A percentile compares a stretch with the other conserved stretches of the same genome.
These are phyloP conservation scores for Telmatochromis brichardi DNA, from an alignment of 2,113 vertebrate genomes.

Conservation along the genomic window DNA sequence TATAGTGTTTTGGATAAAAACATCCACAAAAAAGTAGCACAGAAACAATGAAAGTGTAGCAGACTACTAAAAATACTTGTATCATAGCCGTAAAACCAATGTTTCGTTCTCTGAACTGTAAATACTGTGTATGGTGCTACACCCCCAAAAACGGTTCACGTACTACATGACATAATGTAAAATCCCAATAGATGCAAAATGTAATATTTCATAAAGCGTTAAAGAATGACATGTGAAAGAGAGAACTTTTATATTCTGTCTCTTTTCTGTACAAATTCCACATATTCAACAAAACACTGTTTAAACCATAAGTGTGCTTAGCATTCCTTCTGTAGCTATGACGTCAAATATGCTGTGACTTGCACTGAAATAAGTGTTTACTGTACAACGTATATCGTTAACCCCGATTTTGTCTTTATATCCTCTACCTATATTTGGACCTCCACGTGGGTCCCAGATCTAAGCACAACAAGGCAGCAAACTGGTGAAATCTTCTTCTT, in stretches of 20 bases:
- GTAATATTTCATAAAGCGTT: constrained; percentile 43
- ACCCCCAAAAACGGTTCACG: constrained; percentile 19
- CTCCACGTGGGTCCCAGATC: neutral
- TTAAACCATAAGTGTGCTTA: constrained; percentile 76
- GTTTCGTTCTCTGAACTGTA: constrained; percentile 49
- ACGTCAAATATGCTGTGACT: constrained; percentile 55
- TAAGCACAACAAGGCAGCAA: constrained; percentile 25
- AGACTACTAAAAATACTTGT: constrained; percentile 12
- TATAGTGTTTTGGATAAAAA: constrained; percentile 30
- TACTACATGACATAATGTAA: constrained; percentile 18
- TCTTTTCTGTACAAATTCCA: constrained; percentile 43
- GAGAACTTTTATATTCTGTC: constrained; percentile 50
- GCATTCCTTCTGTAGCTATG: constrained; percentile 64
- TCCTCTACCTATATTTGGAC: neutral
- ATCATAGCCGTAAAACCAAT: constrained; percentile 29
- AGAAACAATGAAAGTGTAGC: constrained; percentile 12
- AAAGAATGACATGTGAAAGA: constrained; percentile 20
- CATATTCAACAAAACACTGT: constrained; percentile 55
- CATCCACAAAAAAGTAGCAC: neutral
- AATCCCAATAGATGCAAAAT: constrained; percentile 21
- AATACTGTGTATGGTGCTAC: constrained; percentile 65
- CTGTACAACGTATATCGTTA: constrained; percentile 19
- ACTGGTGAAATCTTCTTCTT: neutral
- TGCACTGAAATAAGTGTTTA: constrained; percentile 56
- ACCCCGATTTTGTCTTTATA: constrained; percentile 23